Percentiles rank a stretch among this genome's conserved stretches.
These are phyloP conservation scores for Poecilus cupreus DNA, from an alignment of 2,888 invertebrate species.

Conservation along the genomic window DNA sequence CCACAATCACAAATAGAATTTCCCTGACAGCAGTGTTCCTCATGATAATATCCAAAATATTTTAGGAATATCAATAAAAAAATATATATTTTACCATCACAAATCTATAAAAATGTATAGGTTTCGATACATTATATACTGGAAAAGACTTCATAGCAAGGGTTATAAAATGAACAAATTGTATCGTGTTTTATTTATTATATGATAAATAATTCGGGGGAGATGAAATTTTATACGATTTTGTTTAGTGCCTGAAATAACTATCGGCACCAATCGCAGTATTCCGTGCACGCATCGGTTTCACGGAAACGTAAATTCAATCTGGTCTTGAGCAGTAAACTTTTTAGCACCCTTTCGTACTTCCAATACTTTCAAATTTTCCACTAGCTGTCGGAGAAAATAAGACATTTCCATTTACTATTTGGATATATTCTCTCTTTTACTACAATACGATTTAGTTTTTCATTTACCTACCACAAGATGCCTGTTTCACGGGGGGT, in stretches of 20 bases:
- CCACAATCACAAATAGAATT: background rate
- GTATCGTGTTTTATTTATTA: constrained; percentile 32
- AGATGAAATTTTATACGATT: constrained; percentile 23
- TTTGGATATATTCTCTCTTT: background rate
- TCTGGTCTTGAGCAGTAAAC: constrained; percentile 30
- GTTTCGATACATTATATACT: constrained; percentile 12
- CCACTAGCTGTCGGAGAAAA: background rate
- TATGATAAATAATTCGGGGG: constrained; percentile 24
- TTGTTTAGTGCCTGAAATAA: constrained; percentile 33
- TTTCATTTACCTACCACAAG: background rate
- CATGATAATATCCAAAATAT: background rate
- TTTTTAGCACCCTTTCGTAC: constrained; percentile 28
- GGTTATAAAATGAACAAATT: constrained; percentile 15
- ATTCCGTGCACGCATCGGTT: constrained; percentile 11
- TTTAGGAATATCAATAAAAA: background rate
- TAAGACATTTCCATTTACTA: constrained; percentile 10
- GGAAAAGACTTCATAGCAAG: constrained; percentile 6
- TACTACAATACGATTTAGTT: background rate
- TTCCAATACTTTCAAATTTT: constrained; percentile 25
- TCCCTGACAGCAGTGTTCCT: background rate
- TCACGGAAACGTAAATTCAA: constrained; percentile 40
- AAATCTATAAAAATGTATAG: constrained; percentile 8
- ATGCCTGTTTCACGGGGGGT: too few species aligned
- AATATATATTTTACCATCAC: background rate
- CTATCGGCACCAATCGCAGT: background rate